Base-by-base conservation (phyloP, 2,888 invertebrate species). In the Sericinus montela region DNA sequence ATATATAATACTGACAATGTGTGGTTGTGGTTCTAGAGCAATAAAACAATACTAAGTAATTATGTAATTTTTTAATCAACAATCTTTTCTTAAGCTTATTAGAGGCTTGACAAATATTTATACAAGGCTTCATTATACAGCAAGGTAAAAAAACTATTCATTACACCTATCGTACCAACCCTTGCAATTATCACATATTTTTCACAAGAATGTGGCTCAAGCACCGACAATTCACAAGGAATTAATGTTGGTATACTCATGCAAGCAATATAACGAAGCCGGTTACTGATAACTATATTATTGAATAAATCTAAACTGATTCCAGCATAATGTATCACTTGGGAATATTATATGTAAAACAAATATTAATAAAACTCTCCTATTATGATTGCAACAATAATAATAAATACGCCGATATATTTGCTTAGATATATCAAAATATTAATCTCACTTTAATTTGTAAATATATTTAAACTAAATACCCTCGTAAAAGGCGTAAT, bases 111-210 rank as follows among this genome's bases (percentile, higher is more conserved):
- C 82, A 80, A 78, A 75, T n/a, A 19, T 87, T 88, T 88, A 80
- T 88, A 88, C 87, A 88, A 80, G 86, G 86, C 84, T 83, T 84
- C 69, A 83, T 81, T 80, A 83, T 69, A 77, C 80, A 85, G 85
- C 85, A 86, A 85, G 86, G 85, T 86, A 86, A 80, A 85, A 49
- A 84, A 84, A 87, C 80, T 80, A 82, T 80, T 77, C 78, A 80
- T 77, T 75, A 72, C 78, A 62, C 68, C 70, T 78, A 77, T 62
- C 71, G 66, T 71, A 72, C 70, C 71, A 63, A 79, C 73, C 77
- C 71, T 65, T 71, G 72, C 74, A 70, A 67, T 71, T 82, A 80
- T 83, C 79, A 81, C 80, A 78, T 68, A 56, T 57, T 53, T 53
- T 65, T 62, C 69, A 67, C 69, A 66, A 72, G 77, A 76, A 79